Evolutionary conservation across 1,140 invertebrate genomes (phyloP).

Genomic region (Brachionus koreanus): DNA sequence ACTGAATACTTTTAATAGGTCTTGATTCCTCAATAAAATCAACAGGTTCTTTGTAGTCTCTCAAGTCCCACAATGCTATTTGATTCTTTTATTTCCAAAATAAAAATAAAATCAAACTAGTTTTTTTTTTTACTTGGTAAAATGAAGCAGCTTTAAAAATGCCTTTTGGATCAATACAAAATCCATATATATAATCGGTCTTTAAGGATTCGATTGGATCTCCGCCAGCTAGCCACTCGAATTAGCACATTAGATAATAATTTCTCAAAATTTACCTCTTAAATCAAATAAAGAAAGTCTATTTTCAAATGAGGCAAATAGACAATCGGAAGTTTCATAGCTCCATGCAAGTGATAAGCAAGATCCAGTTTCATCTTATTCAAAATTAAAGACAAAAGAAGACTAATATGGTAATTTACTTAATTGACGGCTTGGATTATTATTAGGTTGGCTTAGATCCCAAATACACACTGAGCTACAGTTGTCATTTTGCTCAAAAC

Average conservation of each 20-base stretch:
- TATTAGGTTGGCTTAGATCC: neutral
- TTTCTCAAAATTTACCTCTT: neutral
- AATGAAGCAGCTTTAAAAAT: neutral
- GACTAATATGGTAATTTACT: neutral
- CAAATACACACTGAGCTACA: neutral
- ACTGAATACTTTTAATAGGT: constrained; percentile 40
- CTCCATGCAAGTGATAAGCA: constrained; percentile 27
- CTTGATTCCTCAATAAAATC: constrained; percentile 27
- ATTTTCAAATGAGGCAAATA: constrained; percentile 12
- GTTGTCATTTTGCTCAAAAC: constrained; percentile 16
- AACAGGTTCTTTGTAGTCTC: constrained; percentile 13
- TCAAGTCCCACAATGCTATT: constrained; percentile 35
- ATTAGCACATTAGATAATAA: neutral
- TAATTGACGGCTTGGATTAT: neutral
- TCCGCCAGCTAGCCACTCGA: neutral
- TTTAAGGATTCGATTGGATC: neutral
- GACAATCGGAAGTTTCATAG: neutral
- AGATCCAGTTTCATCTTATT: neutral
- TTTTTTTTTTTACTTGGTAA: constrained; percentile 2
- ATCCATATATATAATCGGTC: neutral
- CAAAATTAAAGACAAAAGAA: neutral
- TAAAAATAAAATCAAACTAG: neutral
- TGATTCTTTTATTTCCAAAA: neutral
- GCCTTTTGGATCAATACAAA: constrained; percentile 15
- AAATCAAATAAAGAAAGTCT: constrained; percentile 22